Percentiles rank a stretch among this genome's conserved stretches.
These are phyloP conservation scores for Myotis daubentonii DNA, from an alignment of 2,797 vertebrate genomes.

Conservation along the genomic window DNA sequence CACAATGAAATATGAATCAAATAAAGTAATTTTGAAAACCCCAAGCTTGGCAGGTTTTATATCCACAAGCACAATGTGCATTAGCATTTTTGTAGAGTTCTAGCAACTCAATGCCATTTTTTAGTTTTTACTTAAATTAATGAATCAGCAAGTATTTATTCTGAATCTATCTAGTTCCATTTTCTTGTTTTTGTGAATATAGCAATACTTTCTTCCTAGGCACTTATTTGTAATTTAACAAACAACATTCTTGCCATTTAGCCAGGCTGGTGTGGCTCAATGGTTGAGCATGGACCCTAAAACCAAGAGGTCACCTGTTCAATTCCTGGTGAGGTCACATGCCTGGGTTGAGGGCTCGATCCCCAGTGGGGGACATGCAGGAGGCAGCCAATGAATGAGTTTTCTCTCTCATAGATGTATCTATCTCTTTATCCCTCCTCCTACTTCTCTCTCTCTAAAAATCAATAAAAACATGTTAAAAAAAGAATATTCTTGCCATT, in stretches of 20 bases:
- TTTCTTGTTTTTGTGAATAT: neutral
- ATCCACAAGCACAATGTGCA: neutral
- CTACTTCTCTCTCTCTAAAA: too few relatives aligned
- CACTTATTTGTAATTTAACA: neutral
- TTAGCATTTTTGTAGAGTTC: slow-evolving; percentile 8
- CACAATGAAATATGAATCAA: slow-evolving; percentile 48
- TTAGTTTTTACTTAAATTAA: slow-evolving; percentile 50
- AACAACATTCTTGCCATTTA: neutral
- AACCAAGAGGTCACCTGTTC: too few relatives aligned
- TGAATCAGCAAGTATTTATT: neutral
- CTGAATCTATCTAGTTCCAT: neutral
- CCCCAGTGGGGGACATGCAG: too few relatives aligned
- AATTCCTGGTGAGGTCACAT: too few relatives aligned
- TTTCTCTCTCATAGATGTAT: too few relatives aligned
- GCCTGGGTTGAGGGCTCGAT: too few relatives aligned
- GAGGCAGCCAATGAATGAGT: too few relatives aligned
- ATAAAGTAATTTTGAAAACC: slow-evolving; percentile 44
- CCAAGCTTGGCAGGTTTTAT: neutral
- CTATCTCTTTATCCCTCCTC: too few relatives aligned
- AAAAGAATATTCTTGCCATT: neutral
- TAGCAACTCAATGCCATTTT: neutral
- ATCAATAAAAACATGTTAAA: too few relatives aligned
- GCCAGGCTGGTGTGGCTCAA: too few relatives aligned
- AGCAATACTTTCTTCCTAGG: neutral
- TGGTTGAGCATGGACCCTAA: too few relatives aligned